A percentile compares a stretch with the other conserved stretches of the same genome.
Evolutionary conservation across 1,140 invertebrate species (phyloP).

Genomic region (Chironomus tepperi): DNA sequence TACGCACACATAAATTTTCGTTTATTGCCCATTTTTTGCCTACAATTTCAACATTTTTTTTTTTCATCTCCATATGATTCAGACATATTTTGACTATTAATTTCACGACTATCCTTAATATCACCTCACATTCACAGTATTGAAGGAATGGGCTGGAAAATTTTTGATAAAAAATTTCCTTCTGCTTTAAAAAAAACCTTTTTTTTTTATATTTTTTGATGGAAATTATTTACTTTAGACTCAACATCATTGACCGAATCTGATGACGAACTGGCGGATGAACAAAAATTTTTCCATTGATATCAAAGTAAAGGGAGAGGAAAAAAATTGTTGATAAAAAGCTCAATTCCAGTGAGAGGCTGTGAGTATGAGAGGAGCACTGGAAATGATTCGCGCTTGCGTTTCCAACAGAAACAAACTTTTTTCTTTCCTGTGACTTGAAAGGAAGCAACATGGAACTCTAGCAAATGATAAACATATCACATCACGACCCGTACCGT

Average conservation of each 20-base stretch:
- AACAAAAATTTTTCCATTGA: not conserved
- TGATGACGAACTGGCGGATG: not conserved
- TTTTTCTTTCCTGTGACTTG: not conserved
- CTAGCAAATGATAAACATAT: not conserved
- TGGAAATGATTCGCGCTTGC: slow-evolving; percentile 16
- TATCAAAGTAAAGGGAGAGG: not conserved
- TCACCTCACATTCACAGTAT: not conserved
- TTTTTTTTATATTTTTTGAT: not conserved
- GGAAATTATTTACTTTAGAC: slow-evolving; percentile 19
- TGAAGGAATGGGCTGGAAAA: not conserved
- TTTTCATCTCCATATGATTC: not conserved
- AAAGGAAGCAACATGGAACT: not conserved
- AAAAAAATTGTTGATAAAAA: not conserved
- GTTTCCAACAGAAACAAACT: not conserved
- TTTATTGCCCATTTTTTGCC: not conserved
- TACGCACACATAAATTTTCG: not conserved
- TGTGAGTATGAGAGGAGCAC: not conserved
- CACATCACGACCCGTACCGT: not conserved
- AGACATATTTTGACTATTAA: not conserved
- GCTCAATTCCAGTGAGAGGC: not conserved
- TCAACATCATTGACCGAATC: slow-evolving; percentile 22
- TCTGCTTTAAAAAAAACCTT: not conserved
- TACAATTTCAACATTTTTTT: not conserved
- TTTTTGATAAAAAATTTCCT: not conserved
- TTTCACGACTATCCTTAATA: not conserved